Evolutionary conservation across 2,113 vertebrate genomes (phyloP).

Genomic region (Cyrtonyx montezumae): DNA sequence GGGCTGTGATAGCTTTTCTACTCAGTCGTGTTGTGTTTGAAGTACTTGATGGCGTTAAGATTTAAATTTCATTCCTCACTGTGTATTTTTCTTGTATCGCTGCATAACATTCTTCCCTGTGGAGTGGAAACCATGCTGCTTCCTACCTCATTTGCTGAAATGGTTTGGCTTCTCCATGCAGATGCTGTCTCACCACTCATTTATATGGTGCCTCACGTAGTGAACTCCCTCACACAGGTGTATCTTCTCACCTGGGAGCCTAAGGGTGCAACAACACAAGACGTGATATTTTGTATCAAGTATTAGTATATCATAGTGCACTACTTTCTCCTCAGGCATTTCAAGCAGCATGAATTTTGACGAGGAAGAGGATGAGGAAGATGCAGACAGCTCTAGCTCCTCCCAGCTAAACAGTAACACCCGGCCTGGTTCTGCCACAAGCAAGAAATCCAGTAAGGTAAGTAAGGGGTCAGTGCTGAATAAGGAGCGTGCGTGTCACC

Average conservation of each 20-base stretch:
- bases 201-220: neutral
- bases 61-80: neutral
- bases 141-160: neutral
- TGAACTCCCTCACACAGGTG: neutral
- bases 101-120: neutral
- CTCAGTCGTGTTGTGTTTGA: neutral
- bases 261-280: neutral
- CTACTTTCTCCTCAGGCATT: slow-evolving; percentile 82
- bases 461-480: slow-evolving; percentile 15
- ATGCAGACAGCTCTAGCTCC: slow-evolving; percentile 96
- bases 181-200: neutral
- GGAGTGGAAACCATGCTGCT: neutral
- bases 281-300: neutral
- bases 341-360: slow-evolving; percentile 99
- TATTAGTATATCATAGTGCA: neutral
- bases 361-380: slow-evolving; percentile 95
- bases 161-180: neutral
- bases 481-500: neutral
- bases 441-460: slow-evolving; percentile 95
- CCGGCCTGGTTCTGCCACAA: slow-evolving; percentile 92
- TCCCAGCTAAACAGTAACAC: slow-evolving; percentile 97
- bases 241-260: neutral
- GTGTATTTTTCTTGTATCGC: neutral
- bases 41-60: neutral
- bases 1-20: neutral